Evolutionary conservation across 2,888 invertebrate species (phyloP).

Genomic region (Thereva nobilitata): DNA sequence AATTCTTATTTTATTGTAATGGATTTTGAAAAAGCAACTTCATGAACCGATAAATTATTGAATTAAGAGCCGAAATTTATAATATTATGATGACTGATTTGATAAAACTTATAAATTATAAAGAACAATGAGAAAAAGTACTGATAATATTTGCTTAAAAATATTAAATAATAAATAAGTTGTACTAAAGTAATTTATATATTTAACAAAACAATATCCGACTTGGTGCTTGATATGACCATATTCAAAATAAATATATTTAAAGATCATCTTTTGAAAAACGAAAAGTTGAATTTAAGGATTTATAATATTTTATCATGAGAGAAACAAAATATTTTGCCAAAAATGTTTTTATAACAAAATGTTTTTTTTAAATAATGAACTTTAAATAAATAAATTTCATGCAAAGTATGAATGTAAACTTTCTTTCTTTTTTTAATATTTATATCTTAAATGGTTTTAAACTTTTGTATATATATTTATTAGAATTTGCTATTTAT

Average conservation of each 20-base stretch:
- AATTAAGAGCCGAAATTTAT: constrained; percentile 11
- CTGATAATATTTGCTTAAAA: too few species aligned
- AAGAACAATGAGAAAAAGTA: too few species aligned
- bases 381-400: constrained; percentile 17
- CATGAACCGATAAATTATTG: constrained; percentile 17
- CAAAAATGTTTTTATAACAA: not conserved
- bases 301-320: too few species aligned
- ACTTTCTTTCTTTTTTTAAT: not conserved
- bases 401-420: constrained; percentile 25
- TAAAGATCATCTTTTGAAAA: too few species aligned
- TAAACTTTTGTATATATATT: constrained; percentile 26
- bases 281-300: too few species aligned
- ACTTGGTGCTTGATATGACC: too few species aligned
- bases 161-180: too few species aligned
- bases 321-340: too few species aligned
- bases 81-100: constrained; percentile 17
- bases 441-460: constrained; percentile 27
- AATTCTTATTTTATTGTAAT: not conserved
- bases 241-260: too few species aligned
- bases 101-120: not conserved
- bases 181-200: too few species aligned
- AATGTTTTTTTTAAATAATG: constrained; percentile 31
- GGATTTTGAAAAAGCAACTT: constrained; percentile 30
- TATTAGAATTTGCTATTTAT: constrained; percentile 27
- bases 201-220: too few species aligned